phyloP scores from a whole-genome alignment of 2,888 invertebrate species.

The Sepiola atlantica region DNA sequence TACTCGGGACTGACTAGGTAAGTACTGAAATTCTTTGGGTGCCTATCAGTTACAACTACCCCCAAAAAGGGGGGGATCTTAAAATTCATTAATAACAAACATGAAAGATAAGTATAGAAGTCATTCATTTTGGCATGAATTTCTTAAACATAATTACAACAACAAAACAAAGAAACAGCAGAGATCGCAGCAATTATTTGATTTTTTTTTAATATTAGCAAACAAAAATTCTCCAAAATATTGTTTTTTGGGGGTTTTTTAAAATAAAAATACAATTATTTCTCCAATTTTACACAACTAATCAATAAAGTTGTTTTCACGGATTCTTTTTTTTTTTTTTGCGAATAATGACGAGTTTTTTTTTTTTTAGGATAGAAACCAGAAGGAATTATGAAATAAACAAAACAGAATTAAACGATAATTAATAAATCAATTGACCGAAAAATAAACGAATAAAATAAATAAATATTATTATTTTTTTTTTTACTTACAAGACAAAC shows the following conservation, averaged over 20 bases:
- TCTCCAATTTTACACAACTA: background rate
- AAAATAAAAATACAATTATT: background rate
- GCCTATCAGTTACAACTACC: no score
- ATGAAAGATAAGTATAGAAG: no score
- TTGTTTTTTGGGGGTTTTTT: background rate
- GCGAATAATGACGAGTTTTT: background rate
- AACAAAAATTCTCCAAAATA: no score
- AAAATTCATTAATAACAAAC: no score
- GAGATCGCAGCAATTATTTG: no score
- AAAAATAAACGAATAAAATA: background rate
- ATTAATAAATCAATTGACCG: background rate
- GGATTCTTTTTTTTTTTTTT: background rate
- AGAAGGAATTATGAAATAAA: background rate
- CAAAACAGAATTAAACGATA: background rate
- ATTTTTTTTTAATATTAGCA: no score
- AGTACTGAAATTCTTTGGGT: no score
- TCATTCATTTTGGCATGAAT: no score
- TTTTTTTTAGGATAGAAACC: background rate
- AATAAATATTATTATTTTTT: background rate
- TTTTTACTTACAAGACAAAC: constrained; percentile 8
- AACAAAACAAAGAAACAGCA: no score
- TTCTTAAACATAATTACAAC: no score
- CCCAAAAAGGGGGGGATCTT: no score
- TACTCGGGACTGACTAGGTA: no score
- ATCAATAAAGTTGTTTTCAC: background rate